Percentiles rank a stretch among this genome's conserved stretches.
Conservation (phyloP, 2,113 vertebrate species). For the Ciconia boyciana region DNA sequence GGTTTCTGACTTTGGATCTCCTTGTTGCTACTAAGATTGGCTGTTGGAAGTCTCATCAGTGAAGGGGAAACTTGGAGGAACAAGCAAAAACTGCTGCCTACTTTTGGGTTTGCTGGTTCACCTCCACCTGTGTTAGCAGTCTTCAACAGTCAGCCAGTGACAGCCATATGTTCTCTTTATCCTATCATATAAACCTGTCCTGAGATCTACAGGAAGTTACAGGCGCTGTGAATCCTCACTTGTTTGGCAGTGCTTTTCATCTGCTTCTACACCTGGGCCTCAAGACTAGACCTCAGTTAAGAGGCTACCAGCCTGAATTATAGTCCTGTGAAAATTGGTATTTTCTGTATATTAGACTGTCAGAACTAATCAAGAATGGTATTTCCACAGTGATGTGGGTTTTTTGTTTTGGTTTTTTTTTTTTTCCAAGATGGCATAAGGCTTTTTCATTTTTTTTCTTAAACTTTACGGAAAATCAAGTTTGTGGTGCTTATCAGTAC, state of each 20-base stretch:
- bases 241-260: neutral
- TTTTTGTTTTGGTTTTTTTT: neutral
- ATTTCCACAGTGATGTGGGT: neutral
- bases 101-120: neutral
- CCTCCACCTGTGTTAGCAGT: neutral
- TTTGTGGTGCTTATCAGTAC: neutral
- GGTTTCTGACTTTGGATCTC: neutral
- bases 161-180: neutral
- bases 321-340: neutral
- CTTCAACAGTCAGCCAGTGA: neutral
- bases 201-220: neutral
- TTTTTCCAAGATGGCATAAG: neutral
- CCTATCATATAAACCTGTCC: neutral
- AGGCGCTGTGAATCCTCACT: neutral
- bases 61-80: neutral
- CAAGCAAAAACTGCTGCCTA: neutral
- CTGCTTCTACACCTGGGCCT: neutral
- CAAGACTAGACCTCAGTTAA: neutral
- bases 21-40: neutral
- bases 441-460: neutral
- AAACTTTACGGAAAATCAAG: neutral
- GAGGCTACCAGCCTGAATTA: neutral
- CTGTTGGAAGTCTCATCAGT: neutral
- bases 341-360: neutral
- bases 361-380: neutral